Base-by-base conservation (phyloP, 1,140 invertebrate species). In the Drosophila repletoides region DNA sequence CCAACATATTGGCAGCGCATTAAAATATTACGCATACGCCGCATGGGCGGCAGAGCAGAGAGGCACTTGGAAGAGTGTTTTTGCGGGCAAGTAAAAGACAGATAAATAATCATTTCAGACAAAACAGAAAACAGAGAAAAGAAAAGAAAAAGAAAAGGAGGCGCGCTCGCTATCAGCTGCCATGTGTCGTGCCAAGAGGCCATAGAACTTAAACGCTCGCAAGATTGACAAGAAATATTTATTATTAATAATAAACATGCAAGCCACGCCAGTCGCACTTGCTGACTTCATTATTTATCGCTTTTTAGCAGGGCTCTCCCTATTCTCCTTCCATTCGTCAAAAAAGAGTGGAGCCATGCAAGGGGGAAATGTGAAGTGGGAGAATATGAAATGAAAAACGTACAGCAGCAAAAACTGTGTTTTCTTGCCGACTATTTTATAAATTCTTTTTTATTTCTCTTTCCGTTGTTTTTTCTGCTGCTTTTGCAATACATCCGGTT, bases 221-320 rank as follows among this genome's bases (percentile, higher is more conserved):
- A 52, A 60, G 80, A 83, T 84, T 83, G 79, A 84, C 73, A 83
- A 83, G 79, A 86, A 84, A 72, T 84, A 84, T 84, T 79, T 84
- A 84, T 84, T 84, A 84, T 84, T 86, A 84, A 86, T 84, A 80
- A 86, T 86, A 86, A 86, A 84, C 80, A 84, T 84, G 80, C 80
- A 65, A 84, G 75, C 67, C 41, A 75, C 45, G 75, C 80, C 80
- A 75, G 61, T 58, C 71, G 71, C 80, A 86, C 80, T 84, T 79
- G 75, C 80, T 80, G 80, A 80, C 80, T 84, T 84, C 75, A 86
- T 84, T 79, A 84, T 84, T 86, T 84, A 84, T 84, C 71, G 80
- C 80, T 86, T 84, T 79, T 79, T 61, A 86, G 69, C 55, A 41
- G 12, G 36, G 9, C 26, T 28, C 19, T 19, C 9, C 12, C 36